Base-by-base conservation (phyloP, 2,888 invertebrate genomes). In the Crematogaster levior region DNA sequence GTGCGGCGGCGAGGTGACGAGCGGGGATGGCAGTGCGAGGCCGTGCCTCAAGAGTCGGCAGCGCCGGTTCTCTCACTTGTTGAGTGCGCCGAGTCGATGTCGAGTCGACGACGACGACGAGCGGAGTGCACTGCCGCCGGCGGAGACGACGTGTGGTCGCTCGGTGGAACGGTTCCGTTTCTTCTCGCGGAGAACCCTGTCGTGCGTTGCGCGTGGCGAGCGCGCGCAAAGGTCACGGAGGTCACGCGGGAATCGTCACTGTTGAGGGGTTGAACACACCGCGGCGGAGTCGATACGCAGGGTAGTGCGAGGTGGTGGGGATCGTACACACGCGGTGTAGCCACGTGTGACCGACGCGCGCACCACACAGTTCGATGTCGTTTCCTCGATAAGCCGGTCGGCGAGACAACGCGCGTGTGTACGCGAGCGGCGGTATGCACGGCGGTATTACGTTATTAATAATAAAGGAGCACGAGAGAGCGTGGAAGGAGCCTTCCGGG, bases 41-140 rank as follows among this genome's bases (percentile, higher is more conserved):
- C 85, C 63, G 70, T 37, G 63, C 37, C 63, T 53, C 53, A 86
- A 82, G 86, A 87, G 88, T 85, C 89, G 90, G 87, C 86, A 84
- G 90, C 85, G 89, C 89, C 90, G 91, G 87, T 91, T 91, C 91
- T 93, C 93, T 94, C 94, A 94, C 94, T 94, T 94, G 94, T 94
- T 94, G 94, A 93, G 93, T 90, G 93, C 77, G 66, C 18, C 66
- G 66, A 77, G 66, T 77, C 92, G 91, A 90, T 56, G 77, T 37
- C 91, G 91, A 89, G 91, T 61, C 63, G 77, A 48, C 91, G 91
- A 88, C 90, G 24, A 90, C 56, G 56, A 91, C 60, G 75, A 90
- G 90, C 91, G 37, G 89, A 79, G 91, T 80, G 79, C 58, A 34
- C 83, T 63, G 72, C 61, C 51, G 84, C 86, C 86, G 84, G 81